These are phyloP conservation scores for Hypocryptadius cinnamomeus DNA, from an alignment of 2,113 vertebrate genomes.

Conservation along the genomic window DNA sequence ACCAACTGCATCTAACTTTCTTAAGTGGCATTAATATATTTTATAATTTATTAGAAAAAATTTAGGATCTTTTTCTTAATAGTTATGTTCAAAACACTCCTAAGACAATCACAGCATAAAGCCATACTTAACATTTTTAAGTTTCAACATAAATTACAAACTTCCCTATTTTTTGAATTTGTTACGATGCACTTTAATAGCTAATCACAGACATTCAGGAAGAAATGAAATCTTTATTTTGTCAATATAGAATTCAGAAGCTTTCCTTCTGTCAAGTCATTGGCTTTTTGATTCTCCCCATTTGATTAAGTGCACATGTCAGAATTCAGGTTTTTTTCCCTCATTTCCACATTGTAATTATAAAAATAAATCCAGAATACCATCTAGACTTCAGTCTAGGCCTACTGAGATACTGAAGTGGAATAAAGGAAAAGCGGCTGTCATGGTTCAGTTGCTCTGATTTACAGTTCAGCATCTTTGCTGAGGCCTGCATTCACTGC, in stretches of 20 bases:
- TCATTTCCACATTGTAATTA: background rate
- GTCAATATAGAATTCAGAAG: background rate
- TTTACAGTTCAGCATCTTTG: background rate
- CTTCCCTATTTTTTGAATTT: background rate
- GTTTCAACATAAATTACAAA: background rate
- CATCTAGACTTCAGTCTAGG: background rate
- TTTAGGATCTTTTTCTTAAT: background rate
- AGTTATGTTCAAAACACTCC: background rate
- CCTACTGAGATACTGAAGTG: background rate
- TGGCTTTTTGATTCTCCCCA: background rate
- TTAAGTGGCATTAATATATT: background rate
- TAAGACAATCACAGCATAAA: background rate
- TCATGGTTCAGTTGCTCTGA: background rate
- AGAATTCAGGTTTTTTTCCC: fast-evolving
- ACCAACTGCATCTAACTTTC: background rate
- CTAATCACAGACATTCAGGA: background rate
- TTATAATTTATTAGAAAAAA: background rate
- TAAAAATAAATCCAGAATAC: background rate
- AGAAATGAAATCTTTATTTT: background rate
- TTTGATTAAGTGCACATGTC: background rate
- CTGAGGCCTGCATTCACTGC: background rate
- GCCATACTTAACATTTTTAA: background rate
- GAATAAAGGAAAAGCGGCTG: background rate
- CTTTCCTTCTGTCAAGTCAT: background rate
- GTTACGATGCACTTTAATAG: background rate